Evolutionary conservation across 1,140 invertebrate species (phyloP), one percentile per base, ranked within the genome.

Genomic region (Centruroides vittatus): DNA sequence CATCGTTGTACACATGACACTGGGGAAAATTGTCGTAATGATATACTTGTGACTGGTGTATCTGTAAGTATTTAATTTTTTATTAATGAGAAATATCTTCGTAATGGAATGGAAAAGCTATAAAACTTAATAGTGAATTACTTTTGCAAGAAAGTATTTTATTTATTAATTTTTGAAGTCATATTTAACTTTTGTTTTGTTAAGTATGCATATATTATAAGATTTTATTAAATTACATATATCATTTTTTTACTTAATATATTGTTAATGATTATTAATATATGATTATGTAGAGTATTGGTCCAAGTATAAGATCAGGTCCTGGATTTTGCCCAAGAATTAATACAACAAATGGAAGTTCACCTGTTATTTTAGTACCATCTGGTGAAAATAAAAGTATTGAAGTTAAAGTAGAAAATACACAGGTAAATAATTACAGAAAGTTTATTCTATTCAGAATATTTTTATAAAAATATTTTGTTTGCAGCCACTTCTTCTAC

Each of bases 1-100:
- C 93, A 97, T 74, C 80, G 91, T 36, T 98, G 94, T 72, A 97
- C 93, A 1, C 90, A 96, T 70, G 89, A 96, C 73, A 91, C 91
- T 0, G 89, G 91, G 4, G 89, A 94, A 73, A 96, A 97, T 73
- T 93, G 90, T 71, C 79, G 89, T 47, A 94, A 94, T 76, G 91
- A 96, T 73, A 92, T 94, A 61, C 78, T 97, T 53, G 89, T 98
- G 48, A 95, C 91, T 48, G 93, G 93, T 57, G 82, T 94, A 46
- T 64, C 61, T 74, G 84, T 87, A 74, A 83, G 84, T 79, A 55
- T 53, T 23, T 23, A 23, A 23, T 23, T 23, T 23, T 23, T 23
- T 23, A 23, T 1, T 23, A 23, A 23, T 23, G 0, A 23, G 23
- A 23, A 23, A 23, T 23, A 23, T 23, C 23, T 23, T 23, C 23